Percentiles rank a stretch among this genome's conserved stretches.
phyloP scores from a whole-genome alignment of 2,888 invertebrate genomes.

The Catocala sponsa region DNA sequence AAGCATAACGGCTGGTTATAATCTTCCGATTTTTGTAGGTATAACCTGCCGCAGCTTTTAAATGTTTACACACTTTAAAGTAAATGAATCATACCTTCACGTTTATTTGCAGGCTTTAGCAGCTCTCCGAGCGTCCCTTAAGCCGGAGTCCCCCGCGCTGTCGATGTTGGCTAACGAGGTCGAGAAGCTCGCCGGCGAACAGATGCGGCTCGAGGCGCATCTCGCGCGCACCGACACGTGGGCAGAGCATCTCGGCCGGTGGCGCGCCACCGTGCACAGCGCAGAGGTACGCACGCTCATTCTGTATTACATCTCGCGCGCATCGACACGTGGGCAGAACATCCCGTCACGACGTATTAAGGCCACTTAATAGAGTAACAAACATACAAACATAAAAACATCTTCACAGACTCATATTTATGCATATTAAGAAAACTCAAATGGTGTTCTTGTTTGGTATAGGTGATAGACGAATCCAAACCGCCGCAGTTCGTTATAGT shows the following conservation, averaged over 20 bases:
- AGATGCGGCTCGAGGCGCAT: constrained; percentile 94
- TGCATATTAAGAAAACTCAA: too few species aligned
- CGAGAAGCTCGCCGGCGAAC: constrained; percentile 93
- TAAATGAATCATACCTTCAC: too few species aligned
- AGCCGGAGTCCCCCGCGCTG: constrained; percentile 94
- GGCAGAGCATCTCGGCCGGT: constrained; percentile 96
- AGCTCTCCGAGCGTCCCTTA: constrained; percentile 93
- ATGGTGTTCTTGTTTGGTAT: constrained; percentile 28
- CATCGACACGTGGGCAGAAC: neutral
- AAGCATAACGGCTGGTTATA: too few species aligned
- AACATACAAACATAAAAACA: too few species aligned
- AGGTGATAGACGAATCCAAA: constrained; percentile 90
- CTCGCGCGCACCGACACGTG: constrained; percentile 95
- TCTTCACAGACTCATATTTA: too few species aligned
- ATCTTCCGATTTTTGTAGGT: too few species aligned
- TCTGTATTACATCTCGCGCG: neutral
- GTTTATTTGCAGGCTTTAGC: constrained; percentile 89
- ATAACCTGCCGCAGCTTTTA: too few species aligned
- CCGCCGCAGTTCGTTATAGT: constrained; percentile 93
- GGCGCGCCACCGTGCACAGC: constrained; percentile 95
- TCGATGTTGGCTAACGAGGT: constrained; percentile 94
- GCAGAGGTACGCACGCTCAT: constrained; percentile 89
- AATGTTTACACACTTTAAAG: too few species aligned
- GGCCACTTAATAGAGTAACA: too few species aligned
- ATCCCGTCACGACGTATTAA: too few species aligned